Percentiles rank a stretch among this genome's conserved stretches.
These are phyloP conservation scores for Hylaeus volcanicus DNA, from an alignment of 1,140 invertebrate species.

Conservation along the genomic window DNA sequence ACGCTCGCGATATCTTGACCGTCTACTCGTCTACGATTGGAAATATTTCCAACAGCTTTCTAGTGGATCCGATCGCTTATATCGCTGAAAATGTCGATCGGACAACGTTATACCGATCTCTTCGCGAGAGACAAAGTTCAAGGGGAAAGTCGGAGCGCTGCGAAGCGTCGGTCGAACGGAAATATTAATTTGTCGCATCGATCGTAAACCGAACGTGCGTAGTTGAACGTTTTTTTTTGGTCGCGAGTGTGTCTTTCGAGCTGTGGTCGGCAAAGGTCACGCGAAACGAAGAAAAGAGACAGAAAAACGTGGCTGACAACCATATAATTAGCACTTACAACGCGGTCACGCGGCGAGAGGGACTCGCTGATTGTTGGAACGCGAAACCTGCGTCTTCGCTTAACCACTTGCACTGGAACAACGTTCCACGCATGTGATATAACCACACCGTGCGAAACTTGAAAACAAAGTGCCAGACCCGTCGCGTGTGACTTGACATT, in stretches of 20 bases:
- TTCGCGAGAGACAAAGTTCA: background rate
- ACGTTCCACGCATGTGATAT: background rate
- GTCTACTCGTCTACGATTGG: too few relatives aligned
- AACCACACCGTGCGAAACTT: too few relatives aligned
- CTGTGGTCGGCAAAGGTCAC: conserved; percentile 31
- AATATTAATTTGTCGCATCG: conserved; percentile 25
- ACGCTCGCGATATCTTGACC: too few relatives aligned
- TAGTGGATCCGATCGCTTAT: too few relatives aligned
- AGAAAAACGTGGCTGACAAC: conserved; percentile 14
- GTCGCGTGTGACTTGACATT: background rate
- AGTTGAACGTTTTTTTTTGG: background rate
- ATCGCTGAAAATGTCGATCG: too few relatives aligned
- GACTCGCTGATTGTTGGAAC: conserved; percentile 34
- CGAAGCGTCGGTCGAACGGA: conserved; percentile 17
- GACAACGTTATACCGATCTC: too few relatives aligned
- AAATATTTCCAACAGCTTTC: too few relatives aligned
- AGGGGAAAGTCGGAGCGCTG: conserved; percentile 10
- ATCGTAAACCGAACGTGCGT: conserved; percentile 36
- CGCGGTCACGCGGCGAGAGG: conserved; percentile 32
- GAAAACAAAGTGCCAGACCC: too few relatives aligned
- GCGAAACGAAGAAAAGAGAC: conserved; percentile 21
- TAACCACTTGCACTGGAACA: background rate
- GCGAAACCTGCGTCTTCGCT: conserved; percentile 11
- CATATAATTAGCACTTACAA: conserved; percentile 62
- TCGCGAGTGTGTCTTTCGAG: conserved; percentile 33